A percentile compares a stretch with the other conserved stretches of the same genome.
Evolutionary conservation across 2,888 invertebrate species (phyloP).

Genomic region (Ennomos erosarius): DNA sequence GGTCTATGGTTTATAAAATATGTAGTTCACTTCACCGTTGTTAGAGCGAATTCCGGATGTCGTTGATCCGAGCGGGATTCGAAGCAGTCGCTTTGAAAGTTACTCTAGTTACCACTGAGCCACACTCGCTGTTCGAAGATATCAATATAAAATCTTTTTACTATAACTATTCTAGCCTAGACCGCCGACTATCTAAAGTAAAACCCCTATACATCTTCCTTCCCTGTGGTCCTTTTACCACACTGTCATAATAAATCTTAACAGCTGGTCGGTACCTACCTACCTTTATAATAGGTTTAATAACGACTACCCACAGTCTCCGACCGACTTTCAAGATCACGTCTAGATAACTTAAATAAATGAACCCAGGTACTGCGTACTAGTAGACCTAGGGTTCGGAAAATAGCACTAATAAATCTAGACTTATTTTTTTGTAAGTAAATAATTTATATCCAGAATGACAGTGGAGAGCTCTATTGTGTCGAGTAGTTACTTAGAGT

Average conservation of each 20-base stretch:
- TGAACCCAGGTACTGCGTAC: constrained; percentile 29
- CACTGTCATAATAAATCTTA: constrained; percentile 16
- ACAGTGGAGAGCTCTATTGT: constrained; percentile 5
- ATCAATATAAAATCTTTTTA: no score
- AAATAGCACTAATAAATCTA: constrained; percentile 26
- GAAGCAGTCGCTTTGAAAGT: no score
- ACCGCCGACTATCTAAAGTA: neutral
- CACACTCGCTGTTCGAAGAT: no score
- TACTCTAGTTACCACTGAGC: no score
- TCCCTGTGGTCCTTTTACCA: constrained; percentile 9
- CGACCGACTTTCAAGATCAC: constrained; percentile 31
- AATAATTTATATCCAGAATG: constrained; percentile 18
- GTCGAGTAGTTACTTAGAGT: no score
- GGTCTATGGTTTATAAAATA: no score
- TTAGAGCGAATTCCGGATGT: no score
- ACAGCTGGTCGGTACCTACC: constrained; percentile 5
- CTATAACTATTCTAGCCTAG: neutral
- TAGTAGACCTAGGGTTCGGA: constrained; percentile 9
- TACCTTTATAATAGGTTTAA: constrained; percentile 13
- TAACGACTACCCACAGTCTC: constrained; percentile 29
- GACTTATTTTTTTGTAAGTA: constrained; percentile 7
- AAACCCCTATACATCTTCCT: neutral
- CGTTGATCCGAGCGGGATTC: no score
- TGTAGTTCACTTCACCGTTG: no score
- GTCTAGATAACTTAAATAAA: constrained; percentile 34